Evolutionary conservation across 2,113 vertebrate species (phyloP).

Genomic region (Neogale vison): DNA sequence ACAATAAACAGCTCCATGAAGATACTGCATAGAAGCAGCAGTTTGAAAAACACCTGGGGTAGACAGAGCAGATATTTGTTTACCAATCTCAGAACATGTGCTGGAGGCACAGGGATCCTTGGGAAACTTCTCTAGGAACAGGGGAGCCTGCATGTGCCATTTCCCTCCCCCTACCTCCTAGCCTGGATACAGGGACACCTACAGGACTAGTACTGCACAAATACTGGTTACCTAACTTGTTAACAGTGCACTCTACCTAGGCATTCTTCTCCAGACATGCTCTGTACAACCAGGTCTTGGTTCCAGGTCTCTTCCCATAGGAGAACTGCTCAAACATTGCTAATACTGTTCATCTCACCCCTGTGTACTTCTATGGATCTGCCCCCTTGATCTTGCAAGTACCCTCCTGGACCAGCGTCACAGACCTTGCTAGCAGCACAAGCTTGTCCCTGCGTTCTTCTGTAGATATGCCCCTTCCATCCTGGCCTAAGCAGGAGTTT

Average conservation of each 20-base stretch:
- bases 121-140: not conserved
- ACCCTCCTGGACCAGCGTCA: not conserved
- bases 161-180: not conserved
- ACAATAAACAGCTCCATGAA: not conserved
- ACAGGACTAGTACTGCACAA: not conserved
- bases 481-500: not conserved
- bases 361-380: not conserved
- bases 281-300: not conserved
- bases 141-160: not conserved
- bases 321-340: not conserved
- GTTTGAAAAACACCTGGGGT: not conserved
- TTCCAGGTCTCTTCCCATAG: not conserved
- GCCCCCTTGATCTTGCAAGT: not conserved
- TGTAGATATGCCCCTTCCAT: not conserved
- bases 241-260: not conserved
- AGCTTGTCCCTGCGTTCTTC: not conserved
- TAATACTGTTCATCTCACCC: not conserved
- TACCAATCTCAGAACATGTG: not conserved
- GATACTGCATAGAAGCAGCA: not conserved
- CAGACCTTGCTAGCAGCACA: not conserved
- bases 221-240: not conserved
- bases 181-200: not conserved
- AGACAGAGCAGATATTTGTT: not conserved
- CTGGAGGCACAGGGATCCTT: not conserved
- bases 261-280: not conserved